phyloP scores from a whole-genome alignment of 2,888 invertebrate species.

The Lomographa bimaculata region DNA sequence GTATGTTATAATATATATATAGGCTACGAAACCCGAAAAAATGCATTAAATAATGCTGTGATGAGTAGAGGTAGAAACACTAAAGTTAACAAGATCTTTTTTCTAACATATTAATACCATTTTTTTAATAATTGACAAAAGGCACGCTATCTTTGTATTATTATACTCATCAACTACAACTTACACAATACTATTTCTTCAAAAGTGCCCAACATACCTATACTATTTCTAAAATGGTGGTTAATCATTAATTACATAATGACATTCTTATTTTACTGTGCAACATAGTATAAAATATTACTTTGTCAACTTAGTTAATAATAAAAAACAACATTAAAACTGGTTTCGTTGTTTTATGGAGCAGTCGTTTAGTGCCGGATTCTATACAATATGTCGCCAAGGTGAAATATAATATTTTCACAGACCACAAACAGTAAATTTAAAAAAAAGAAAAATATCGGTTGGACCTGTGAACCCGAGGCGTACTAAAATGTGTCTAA shows the following conservation, averaged over 20 bases:
- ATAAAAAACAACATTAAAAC: conserved; percentile 20
- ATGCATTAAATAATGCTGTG: conserved; percentile 10
- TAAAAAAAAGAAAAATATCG: too few species aligned
- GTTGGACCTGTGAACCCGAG: too few species aligned
- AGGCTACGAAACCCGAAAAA: too few species aligned
- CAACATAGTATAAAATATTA: not conserved
- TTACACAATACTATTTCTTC: too few species aligned
- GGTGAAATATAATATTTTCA: conserved; percentile 7
- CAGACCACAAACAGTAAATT: conserved; percentile 13
- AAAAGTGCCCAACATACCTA: not conserved
- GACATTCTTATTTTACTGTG: not conserved
- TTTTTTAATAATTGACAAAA: too few species aligned
- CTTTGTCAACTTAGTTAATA: conserved; percentile 2
- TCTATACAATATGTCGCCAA: conserved; percentile 2
- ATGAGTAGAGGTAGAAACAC: conserved; percentile 21
- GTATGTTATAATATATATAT: too few species aligned
- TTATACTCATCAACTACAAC: too few species aligned
- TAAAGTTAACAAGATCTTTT: conserved; percentile 8
- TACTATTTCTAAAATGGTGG: not conserved
- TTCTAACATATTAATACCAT: too few species aligned
- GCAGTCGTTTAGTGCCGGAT: conserved; percentile 12
- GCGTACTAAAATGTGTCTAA: too few species aligned
- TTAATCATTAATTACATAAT: not conserved
- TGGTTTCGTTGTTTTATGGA: conserved; percentile 33
- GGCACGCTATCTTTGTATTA: conserved; percentile 2